Conservation (phyloP, 2,888 invertebrate species). For the Allygus modestus region DNA sequence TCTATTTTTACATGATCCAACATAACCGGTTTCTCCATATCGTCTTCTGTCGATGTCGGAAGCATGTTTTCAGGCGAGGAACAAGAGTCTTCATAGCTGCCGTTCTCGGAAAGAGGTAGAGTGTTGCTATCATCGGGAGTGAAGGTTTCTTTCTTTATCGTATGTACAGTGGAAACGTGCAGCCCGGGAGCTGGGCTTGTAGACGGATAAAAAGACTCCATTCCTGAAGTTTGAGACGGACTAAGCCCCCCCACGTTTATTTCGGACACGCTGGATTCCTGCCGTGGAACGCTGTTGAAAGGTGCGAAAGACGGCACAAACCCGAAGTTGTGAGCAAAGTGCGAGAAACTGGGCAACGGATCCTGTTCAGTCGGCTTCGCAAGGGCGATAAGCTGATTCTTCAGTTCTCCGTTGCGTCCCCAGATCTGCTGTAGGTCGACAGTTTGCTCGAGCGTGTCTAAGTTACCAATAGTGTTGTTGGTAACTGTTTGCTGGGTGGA, state of each 20-base stretch:
- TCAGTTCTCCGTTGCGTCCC: constrained; percentile 53
- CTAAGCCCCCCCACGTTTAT: constrained; percentile 88
- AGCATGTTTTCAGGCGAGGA: constrained; percentile 28
- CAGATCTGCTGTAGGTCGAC: constrained; percentile 56
- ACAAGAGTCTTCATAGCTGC: constrained; percentile 21
- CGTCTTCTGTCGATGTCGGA: constrained; percentile 41
- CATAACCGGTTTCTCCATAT: constrained; percentile 49
- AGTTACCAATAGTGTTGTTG: constrained; percentile 69
- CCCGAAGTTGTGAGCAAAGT: constrained; percentile 74
- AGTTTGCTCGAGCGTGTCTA: constrained; percentile 56
- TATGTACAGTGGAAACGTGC: constrained; percentile 25
- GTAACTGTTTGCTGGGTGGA: constrained; percentile 73
- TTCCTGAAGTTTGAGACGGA: constrained; percentile 71
- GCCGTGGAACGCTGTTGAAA: constrained; percentile 38
- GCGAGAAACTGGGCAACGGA: constrained; percentile 82
- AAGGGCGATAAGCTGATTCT: constrained; percentile 48
- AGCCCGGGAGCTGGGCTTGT: constrained; percentile 45
- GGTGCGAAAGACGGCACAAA: constrained; percentile 59
- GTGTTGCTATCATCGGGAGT: constrained; percentile 39
- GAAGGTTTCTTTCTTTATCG: constrained; percentile 24
- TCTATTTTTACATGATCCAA: constrained; percentile 56
- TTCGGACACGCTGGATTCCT: constrained; percentile 78
- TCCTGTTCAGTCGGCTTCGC: constrained; percentile 38
- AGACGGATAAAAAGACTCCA: constrained; percentile 60
- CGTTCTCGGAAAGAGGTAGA: constrained; percentile 21